These are phyloP conservation scores for Dendrolimus houi DNA, from an alignment of 2,888 invertebrate species.

Conservation along the genomic window DNA sequence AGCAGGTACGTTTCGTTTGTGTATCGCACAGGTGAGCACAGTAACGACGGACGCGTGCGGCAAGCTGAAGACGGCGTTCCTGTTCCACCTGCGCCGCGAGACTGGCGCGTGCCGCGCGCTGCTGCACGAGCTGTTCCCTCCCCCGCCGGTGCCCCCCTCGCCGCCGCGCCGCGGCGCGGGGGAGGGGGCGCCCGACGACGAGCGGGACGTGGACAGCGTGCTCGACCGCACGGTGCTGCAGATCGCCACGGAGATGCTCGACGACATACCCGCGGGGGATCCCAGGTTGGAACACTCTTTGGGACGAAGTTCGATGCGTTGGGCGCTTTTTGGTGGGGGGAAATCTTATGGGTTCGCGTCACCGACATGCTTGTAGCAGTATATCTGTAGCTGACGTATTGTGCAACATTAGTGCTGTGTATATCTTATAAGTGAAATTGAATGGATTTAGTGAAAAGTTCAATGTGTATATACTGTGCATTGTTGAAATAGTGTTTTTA, in stretches of 20 bases:
- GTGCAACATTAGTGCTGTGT: too few species aligned
- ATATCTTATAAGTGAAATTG: too few species aligned
- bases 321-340: too few species aligned
- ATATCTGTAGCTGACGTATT: too few species aligned
- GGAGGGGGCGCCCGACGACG: conserved; percentile 3
- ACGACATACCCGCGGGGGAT: conserved; percentile 93
- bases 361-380: too few species aligned
- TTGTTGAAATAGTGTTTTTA: too few species aligned
- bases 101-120: conserved; percentile 26
- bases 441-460: too few species aligned
- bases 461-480: too few species aligned
- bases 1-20: too few species aligned
- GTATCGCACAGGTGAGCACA: conserved; percentile 34
- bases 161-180: conserved; percentile 42
- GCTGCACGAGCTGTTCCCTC: conserved; percentile 42
- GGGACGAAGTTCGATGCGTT: too few species aligned
- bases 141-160: conserved; percentile 35
- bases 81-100: conserved; percentile 81
- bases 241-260: conserved; percentile 86
- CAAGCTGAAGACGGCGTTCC: conserved; percentile 85
- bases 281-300: conserved; percentile 64
- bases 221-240: conserved; percentile 50
- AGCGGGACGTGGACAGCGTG: conserved; percentile 39
- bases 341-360: too few species aligned
- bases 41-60: conserved; percentile 52